Conservation (phyloP, 2,113 vertebrate genomes). For the Spilogale gracilis region DNA sequence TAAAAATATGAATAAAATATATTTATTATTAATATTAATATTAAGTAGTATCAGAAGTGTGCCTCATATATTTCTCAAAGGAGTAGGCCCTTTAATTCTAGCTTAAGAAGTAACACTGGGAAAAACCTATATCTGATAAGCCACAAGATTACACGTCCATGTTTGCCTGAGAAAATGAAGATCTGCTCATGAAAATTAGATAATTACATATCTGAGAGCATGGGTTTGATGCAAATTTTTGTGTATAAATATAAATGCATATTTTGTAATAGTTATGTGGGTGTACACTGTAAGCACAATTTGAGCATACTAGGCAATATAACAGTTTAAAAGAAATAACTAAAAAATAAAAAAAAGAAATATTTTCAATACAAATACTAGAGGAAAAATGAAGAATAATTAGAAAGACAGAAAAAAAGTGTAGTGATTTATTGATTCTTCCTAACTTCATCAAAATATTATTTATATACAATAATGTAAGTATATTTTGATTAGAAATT, state of each 20-base stretch:
- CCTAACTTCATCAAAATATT: background rate
- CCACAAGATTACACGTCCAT: background rate
- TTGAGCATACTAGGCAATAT: background rate
- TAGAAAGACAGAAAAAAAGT: background rate
- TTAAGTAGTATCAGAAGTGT: background rate
- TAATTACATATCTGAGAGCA: background rate
- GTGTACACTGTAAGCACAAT: background rate
- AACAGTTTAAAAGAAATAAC: background rate
- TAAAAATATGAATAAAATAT: background rate
- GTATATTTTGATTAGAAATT: background rate
- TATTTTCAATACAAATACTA: background rate
- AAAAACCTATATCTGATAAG: background rate
- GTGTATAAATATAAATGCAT: background rate
- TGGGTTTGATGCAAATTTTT: background rate
- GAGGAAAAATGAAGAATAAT: background rate
- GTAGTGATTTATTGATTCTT: background rate
- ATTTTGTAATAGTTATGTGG: background rate
- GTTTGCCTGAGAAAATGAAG: background rate
- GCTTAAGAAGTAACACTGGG: background rate
- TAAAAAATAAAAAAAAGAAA: background rate
- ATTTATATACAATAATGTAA: background rate
- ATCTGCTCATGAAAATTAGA: background rate
- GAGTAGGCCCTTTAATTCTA: background rate
- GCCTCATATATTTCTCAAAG: background rate
- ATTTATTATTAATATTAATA: background rate